Base-by-base conservation (phyloP, 1,140 invertebrate genomes). In the Sipha flava region DNA sequence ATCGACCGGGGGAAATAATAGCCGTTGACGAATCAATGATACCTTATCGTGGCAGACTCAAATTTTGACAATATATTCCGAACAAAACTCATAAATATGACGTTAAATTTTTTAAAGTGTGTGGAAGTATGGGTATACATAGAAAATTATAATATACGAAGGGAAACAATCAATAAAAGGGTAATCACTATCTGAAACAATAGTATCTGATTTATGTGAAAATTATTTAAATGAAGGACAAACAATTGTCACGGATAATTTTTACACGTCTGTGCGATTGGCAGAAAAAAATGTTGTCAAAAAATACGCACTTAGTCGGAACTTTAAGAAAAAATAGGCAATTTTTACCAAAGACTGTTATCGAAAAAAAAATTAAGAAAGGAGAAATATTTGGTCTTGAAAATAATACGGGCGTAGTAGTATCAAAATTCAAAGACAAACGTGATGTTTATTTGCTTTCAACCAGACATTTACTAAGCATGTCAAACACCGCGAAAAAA, bases 191-290 rank as follows among this genome's bases (percentile, higher is more conserved):
- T 81, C 23, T 43, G 84, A 84, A 79, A 79, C 83, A 9, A 82
- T 83, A 62, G 83, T 85, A 6, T 37, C 82, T 68, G 16, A 10
- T 54, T 83, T 43, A 64, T 81, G 23, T 34, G 49, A 54, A 80
- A 43, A 23, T 79, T 82, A 12, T 31, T 81, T 85, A 52, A 75
- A 84, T 81, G 82, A 83, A 81, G 84, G 84, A 10, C 85, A 86
- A 81, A 84, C 83, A n/a, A 21, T 88, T 29, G 84, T 82, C 80
- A 85, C 84, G 18, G 86, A 87, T 81, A 87, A 87, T 83, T 87
- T 83, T 81, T 86, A 87, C 80, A 85, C 83, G 1, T 85, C 82
- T 49, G 72, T 84, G 21, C 31, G 70, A 29, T 80, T 87, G 29
- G 83, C 84, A 0, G 31, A 83, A 64, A 82, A 83, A 79, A 81